Percentiles rank a stretch among this genome's conserved stretches.
Conservation (phyloP, 1,140 invertebrate genomes). For the Tetramorium simillimum region DNA sequence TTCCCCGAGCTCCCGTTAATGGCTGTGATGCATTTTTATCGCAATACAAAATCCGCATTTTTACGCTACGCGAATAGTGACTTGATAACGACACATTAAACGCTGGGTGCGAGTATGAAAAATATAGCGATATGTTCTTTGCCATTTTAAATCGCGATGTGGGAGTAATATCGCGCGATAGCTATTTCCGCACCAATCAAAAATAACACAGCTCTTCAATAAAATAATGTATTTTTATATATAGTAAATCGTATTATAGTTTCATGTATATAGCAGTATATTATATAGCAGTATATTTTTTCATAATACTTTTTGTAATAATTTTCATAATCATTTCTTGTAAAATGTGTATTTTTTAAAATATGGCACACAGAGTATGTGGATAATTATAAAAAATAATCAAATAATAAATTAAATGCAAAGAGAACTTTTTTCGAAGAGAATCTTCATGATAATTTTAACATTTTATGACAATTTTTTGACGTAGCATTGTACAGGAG, state of each 20-base stretch:
- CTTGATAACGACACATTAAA: slow-evolving; percentile 32
- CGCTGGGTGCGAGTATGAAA: background rate
- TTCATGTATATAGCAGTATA: background rate
- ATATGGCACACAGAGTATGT: background rate
- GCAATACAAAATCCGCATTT: slow-evolving; percentile 41
- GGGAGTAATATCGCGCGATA: slow-evolving; percentile 11
- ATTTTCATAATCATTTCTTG: background rate
- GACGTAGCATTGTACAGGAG: background rate
- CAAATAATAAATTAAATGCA: background rate
- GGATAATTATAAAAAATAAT: background rate
- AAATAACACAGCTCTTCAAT: background rate
- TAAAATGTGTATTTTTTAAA: background rate
- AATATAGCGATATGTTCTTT: slow-evolving; percentile 3
- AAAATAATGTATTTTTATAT: background rate
- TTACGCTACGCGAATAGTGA: background rate
- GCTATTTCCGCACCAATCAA: background rate
- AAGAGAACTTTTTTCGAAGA: background rate
- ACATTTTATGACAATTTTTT: background rate
- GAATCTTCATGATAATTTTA: background rate
- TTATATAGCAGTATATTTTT: background rate
- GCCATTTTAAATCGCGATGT: background rate
- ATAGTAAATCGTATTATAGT: background rate
- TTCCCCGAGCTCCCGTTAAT: slow-evolving; percentile 9
- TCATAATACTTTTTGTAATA: too few relatives aligned
- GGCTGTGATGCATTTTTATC: slow-evolving; percentile 32